Conservation (phyloP, 1,140 invertebrate species). For the Sycophaga agraensis region DNA sequence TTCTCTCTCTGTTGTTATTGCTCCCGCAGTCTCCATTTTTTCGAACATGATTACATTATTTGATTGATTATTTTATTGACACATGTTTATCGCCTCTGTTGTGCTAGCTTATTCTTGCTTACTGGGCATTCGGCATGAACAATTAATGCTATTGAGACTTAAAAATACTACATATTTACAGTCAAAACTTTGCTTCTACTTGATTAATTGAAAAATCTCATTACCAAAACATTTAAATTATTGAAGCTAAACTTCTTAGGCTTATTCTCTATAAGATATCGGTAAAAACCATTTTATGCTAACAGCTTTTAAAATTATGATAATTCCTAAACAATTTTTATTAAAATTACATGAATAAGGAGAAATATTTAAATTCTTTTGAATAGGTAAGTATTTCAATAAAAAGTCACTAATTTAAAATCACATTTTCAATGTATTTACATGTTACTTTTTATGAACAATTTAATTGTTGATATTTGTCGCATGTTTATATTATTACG, state of each 20-base stretch:
- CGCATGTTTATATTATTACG: not conserved
- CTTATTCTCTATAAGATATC: too few species aligned
- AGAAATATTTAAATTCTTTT: not conserved
- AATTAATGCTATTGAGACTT: too few species aligned
- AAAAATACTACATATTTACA: too few species aligned
- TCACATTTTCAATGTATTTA: not conserved
- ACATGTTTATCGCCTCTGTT: not conserved
- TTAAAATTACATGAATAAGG: not conserved
- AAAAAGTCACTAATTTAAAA: not conserved
- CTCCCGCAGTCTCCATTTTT: not conserved
- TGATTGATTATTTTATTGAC: not conserved
- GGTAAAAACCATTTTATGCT: too few species aligned
- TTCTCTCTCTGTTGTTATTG: constrained; percentile 21
- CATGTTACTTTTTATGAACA: not conserved
- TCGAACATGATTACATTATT: not conserved
- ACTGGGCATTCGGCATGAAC: constrained; percentile 15
- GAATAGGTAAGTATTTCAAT: not conserved
- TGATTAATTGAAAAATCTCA: too few species aligned
- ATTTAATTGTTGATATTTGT: too few species aligned
- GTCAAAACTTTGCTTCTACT: too few species aligned
- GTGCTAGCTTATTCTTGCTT: constrained; percentile 11
- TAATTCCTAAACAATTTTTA: too few species aligned
- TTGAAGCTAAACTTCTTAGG: too few species aligned
- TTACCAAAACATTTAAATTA: too few species aligned
- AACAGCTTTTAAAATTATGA: not conserved